Evolutionary conservation across 1,140 invertebrate species (phyloP), one percentile per base, ranked within the genome.

Genomic region (Heliconius hewitsoni): DNA sequence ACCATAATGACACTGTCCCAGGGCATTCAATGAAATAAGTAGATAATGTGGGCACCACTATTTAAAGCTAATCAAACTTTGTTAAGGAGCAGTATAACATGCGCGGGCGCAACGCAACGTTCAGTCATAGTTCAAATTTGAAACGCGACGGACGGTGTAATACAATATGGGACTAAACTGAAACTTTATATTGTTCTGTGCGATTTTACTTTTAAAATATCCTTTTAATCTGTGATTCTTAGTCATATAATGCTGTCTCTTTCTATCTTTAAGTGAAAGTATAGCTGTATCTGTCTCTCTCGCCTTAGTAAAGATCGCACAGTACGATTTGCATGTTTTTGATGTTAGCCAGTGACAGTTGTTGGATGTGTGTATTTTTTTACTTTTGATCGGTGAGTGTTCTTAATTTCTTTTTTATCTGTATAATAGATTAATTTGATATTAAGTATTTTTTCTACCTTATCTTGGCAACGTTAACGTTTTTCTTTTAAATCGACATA

Each of bases 41-140:
- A 89, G 89, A 91, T 93, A 91, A 94, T 93, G 84, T 91, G 89
- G 88, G 86, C 90, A 86, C 81, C 82, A 82, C 91, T 94, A 94
- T 94, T 93, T 94, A 94, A 94, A 92, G 88, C 87, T 93, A 94
- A 93, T 94, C 90, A 93, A 93, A 89, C 80, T 87, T 89, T 80
- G 90, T 94, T 94, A 93, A 91, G 87, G 84, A 90, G 87, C 88
- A 94, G 92, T 94, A 85, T 81, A 80, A 77, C 60, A 81, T 83
- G 86, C 88, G 88, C 89, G 74, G 83, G 83, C 88, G 90, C 76
- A 80, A 85, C 83, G 87, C 86, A 85, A 88, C 90, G 55, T 89
- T 90, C 83, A 76, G 89, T 92, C 89, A 83, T 77, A 89, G 83
- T 90, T 89, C 82, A 86, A 90, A 90, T 82, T 84, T 82, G 86